A percentile compares a stretch with the other conserved stretches of the same genome.
Conservation (phyloP, 2,113 vertebrate species). For the Petrocephalus microphthalmus region DNA sequence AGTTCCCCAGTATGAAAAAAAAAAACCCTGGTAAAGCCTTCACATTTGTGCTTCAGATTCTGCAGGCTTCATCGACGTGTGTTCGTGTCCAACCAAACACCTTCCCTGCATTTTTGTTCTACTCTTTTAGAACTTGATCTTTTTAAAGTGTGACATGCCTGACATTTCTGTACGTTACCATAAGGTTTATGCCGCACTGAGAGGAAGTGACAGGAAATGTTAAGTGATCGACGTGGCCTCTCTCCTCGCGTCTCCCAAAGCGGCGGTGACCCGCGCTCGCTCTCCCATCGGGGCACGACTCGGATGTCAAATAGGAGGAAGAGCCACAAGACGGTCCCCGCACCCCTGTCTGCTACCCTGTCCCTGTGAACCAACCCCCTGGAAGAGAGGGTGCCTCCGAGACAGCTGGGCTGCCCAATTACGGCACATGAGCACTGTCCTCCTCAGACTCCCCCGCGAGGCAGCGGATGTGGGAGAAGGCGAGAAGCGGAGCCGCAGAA, state of each 20-base stretch:
- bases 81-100: not conserved
- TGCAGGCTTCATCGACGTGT: not conserved
- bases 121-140: not conserved
- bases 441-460: not conserved
- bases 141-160: not conserved
- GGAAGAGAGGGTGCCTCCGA: conserved; percentile 61
- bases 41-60: not conserved
- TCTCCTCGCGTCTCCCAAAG: conserved; percentile 65
- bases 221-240: conserved; percentile 58
- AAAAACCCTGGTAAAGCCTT: not conserved
- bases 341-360: conserved; percentile 63
- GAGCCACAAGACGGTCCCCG: not conserved
- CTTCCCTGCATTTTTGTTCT: not conserved
- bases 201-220: not conserved
- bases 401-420: conserved; percentile 57
- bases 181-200: not conserved
- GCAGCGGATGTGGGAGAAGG: not conserved
- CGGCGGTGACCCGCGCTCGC: conserved; percentile 51
- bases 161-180: conserved; percentile 5
- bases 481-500: not conserved
- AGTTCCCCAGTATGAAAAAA: not conserved
- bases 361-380: conserved; percentile 62
- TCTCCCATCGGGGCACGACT: conserved; percentile 47
- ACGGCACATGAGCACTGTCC: conserved; percentile 47
- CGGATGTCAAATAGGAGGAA: conserved; percentile 53